phyloP scores from a whole-genome alignment of 2,113 vertebrate genomes.

The Anhinga rufa region DNA sequence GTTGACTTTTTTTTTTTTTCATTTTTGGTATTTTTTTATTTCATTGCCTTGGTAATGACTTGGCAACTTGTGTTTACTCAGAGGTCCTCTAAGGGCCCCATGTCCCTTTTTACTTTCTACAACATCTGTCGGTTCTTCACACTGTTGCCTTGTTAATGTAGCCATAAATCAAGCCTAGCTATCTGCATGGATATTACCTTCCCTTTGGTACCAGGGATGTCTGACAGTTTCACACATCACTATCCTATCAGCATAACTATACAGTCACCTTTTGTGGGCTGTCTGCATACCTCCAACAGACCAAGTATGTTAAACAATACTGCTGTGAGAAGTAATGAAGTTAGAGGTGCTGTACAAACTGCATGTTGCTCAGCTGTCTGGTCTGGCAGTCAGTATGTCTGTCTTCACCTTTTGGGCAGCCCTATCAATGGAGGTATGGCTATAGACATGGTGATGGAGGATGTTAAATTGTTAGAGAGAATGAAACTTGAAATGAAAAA shows the following conservation, averaged over 20 bases:
- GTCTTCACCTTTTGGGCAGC: not conserved
- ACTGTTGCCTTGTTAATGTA: not conserved
- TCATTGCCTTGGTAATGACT: not conserved
- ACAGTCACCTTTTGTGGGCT: fast-evolving
- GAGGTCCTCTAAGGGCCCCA: not conserved
- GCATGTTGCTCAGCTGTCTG: not conserved
- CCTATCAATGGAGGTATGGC: not conserved
- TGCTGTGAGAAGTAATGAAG: not conserved
- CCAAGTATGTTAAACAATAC: fast-evolving
- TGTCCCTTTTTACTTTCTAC: not conserved
- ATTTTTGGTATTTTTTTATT: not conserved
- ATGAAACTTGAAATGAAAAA: not conserved
- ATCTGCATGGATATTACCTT: not conserved
- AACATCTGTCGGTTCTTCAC: not conserved
- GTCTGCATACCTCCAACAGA: not conserved
- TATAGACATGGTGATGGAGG: not conserved
- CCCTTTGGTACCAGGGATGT: not conserved
- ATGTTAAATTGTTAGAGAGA: not conserved
- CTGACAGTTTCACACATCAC: not conserved
- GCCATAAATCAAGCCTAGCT: not conserved
- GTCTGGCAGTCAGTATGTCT: no score
- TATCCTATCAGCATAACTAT: not conserved
- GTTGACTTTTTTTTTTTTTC: not conserved
- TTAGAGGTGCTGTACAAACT: not conserved
- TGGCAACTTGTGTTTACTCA: not conserved